A percentile compares a stretch with the other conserved stretches of the same genome.
These are phyloP conservation scores for Dicroscelio sp. DNA, from an alignment of 2,888 invertebrate species.

Conservation along the genomic window DNA sequence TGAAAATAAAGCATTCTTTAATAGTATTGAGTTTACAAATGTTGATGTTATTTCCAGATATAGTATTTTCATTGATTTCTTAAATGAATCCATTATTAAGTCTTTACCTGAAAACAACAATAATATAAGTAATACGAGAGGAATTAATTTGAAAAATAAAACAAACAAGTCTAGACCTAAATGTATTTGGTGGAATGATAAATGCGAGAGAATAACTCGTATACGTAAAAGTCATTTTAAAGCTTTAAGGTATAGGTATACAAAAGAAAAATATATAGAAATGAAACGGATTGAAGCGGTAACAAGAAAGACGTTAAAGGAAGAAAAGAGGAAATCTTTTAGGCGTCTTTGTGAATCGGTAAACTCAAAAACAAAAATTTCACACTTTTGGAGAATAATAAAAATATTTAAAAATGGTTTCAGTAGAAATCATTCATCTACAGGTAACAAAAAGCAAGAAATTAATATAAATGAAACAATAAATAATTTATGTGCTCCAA, in stretches of 20 bases:
- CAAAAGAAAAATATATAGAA: not conserved
- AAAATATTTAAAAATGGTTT: not conserved
- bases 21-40: slow-evolving; percentile 24
- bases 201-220: slow-evolving; percentile 8
- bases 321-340: not conserved
- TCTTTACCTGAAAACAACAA: not conserved
- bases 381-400: not conserved
- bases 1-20: not conserved
- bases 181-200: slow-evolving; percentile 67
- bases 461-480: not conserved
- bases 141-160: not conserved
- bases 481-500: not conserved
- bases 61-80: not conserved
- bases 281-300: not conserved
- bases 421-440: not conserved
- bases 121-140: too few relatives aligned
- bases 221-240: slow-evolving; percentile 25
- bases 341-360: not conserved
- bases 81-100: not conserved
- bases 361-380: not conserved
- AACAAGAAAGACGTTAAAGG: not conserved
- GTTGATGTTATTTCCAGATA: not conserved
- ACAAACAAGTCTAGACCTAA: not conserved
- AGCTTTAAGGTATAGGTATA: not conserved
- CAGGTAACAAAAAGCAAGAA: not conserved